These are phyloP conservation scores for Drosophila asahinai DNA, from an alignment of 1,140 invertebrate species.

Conservation along the genomic window DNA sequence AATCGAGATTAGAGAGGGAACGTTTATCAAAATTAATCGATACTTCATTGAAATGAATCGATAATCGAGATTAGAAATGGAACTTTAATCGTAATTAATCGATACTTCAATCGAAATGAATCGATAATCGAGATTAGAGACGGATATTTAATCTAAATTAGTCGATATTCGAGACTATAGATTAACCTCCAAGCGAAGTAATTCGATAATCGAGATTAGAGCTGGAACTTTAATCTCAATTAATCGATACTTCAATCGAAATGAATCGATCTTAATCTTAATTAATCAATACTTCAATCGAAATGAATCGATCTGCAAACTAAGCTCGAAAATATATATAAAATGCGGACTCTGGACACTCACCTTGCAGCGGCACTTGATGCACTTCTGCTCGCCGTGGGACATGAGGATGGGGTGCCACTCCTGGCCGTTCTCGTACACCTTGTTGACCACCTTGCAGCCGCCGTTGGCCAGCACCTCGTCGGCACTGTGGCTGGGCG, in stretches of 20 bases:
- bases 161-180: too few relatives aligned
- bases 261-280: too few relatives aligned
- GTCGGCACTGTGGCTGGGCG: slow-evolving; percentile 85
- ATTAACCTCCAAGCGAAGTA: too few relatives aligned
- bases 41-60: not conserved
- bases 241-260: not conserved
- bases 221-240: not conserved
- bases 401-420: slow-evolving; percentile 94
- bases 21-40: too few relatives aligned
- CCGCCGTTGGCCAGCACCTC: slow-evolving; percentile 91
- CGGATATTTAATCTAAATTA: too few relatives aligned
- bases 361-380: slow-evolving; percentile 95
- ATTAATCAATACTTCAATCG: too few relatives aligned
- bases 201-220: not conserved
- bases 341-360: slow-evolving; percentile 62
- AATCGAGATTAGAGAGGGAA: too few relatives aligned
- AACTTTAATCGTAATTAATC: not conserved
- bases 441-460: slow-evolving; percentile 89
- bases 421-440: slow-evolving; percentile 92
- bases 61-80: too few relatives aligned
- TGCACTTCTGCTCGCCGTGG: slow-evolving; percentile 93
- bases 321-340: not conserved
- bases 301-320: not conserved
- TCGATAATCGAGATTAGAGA: too few relatives aligned
- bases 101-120: not conserved